Percentiles rank a stretch among this genome's conserved stretches.
Conservation (phyloP, 2,113 vertebrate genomes). For the Ctenomys sociabilis region DNA sequence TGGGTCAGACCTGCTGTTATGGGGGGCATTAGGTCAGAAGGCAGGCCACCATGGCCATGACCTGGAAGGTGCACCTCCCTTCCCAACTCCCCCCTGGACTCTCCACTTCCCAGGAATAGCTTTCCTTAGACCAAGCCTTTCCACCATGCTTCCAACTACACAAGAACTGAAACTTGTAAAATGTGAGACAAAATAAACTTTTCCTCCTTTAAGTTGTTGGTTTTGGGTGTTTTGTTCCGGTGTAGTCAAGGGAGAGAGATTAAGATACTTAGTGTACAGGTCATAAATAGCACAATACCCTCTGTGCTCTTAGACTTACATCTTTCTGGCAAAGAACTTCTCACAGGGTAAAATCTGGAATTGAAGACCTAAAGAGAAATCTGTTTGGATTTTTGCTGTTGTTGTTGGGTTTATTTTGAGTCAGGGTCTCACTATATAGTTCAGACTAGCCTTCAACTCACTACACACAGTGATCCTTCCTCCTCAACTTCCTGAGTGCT, state of each 20-base stretch:
- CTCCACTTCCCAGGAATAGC: not conserved
- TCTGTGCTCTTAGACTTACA: not conserved
- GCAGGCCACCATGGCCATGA: not conserved
- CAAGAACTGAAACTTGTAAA: not conserved
- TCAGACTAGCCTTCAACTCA: too few species aligned
- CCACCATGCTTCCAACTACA: not conserved
- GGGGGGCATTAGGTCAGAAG: not conserved
- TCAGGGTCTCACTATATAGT: too few species aligned
- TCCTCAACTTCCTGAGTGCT: too few species aligned
- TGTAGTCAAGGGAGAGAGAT: not conserved
- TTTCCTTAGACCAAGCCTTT: not conserved
- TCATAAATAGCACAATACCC: not conserved
- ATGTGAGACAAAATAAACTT: not conserved
- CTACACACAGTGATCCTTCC: too few species aligned
- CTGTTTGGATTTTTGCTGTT: too few species aligned
- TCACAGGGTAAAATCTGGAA: not conserved
- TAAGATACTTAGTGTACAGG: not conserved
- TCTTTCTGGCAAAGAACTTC: constrained; percentile 39
- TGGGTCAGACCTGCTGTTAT: not conserved
- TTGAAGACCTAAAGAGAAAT: not conserved
- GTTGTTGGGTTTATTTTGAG: too few species aligned
- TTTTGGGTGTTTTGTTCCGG: not conserved
- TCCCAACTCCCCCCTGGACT: not conserved
- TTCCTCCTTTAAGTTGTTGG: not conserved
- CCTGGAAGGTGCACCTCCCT: not conserved